Evolutionary conservation across 2,888 invertebrate genomes (phyloP).

Genomic region (Labia minor): DNA sequence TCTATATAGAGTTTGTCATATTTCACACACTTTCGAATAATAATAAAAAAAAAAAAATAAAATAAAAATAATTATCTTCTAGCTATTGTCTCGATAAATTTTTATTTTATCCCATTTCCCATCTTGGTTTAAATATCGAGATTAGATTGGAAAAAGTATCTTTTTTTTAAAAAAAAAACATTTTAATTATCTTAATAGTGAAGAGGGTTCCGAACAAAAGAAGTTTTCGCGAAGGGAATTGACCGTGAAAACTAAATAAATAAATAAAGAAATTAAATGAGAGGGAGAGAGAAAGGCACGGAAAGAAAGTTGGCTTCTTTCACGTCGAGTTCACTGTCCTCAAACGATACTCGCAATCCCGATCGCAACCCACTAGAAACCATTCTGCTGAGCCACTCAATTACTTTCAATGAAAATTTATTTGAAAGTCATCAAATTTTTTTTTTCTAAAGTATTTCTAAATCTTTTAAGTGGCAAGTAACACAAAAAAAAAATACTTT

Average conservation of each 20-base stretch:
- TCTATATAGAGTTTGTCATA: no score
- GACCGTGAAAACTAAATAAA: constrained; percentile 8
- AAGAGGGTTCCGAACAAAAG: background rate
- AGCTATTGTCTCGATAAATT: background rate
- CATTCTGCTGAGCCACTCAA: background rate
- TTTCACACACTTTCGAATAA: background rate
- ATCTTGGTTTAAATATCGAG: background rate
- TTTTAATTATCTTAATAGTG: background rate
- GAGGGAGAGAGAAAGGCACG: background rate
- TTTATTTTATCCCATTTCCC: background rate
- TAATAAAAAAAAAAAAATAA: no score
- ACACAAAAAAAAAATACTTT: background rate
- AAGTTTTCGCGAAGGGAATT: background rate
- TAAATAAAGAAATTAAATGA: background rate
- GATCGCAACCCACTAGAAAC: background rate
- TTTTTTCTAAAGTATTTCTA: no score
- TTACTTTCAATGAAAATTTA: background rate
- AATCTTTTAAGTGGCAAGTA: no score
- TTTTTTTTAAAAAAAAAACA: background rate
- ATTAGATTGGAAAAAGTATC: background rate
- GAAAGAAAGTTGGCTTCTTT: background rate
- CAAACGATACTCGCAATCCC: background rate
- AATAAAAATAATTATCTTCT: background rate
- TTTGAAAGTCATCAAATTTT: background rate
- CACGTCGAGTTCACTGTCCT: background rate